Percentiles rank a stretch among this genome's conserved stretches.
Evolutionary conservation across 2,113 vertebrate genomes (phyloP).

Genomic region (Mellivora capensis): DNA sequence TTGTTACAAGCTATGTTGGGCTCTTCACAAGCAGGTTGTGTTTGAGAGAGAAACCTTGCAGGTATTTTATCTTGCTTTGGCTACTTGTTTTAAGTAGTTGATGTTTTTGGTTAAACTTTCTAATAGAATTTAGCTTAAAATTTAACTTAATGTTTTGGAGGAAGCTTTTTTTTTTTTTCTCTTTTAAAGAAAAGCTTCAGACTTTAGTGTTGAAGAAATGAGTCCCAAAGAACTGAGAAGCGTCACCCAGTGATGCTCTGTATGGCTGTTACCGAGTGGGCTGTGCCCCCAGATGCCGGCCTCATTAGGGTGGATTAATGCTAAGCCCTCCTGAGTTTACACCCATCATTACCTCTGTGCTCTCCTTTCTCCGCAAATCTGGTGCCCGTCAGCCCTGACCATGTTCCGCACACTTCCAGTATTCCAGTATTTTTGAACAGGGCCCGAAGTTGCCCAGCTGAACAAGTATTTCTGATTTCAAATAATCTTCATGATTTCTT

Average conservation of each 20-base stretch:
- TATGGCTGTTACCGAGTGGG: background rate
- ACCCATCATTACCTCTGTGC: background rate
- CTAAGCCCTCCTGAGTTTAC: background rate
- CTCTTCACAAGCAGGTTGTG: background rate
- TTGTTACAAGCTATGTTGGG: background rate
- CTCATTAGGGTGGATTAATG: background rate
- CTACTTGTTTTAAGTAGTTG: background rate
- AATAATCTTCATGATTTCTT: background rate
- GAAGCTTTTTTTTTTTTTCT: background rate
- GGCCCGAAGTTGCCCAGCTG: background rate
- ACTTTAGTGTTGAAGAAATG: background rate
- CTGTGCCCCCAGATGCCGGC: background rate
- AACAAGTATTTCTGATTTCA: conserved; percentile 33
- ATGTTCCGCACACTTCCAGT: background rate
- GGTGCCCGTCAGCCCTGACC: background rate
- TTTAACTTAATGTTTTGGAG: too few species aligned
- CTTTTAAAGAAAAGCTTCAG: background rate
- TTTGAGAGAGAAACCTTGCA: background rate
- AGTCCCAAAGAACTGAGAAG: background rate
- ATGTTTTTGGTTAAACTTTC: too few species aligned
- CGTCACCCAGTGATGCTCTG: background rate
- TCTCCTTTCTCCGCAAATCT: background rate
- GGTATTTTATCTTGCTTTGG: conserved; percentile 8
- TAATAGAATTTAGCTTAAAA: too few species aligned
- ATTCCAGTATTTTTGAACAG: background rate